Percentiles rank a stretch among this genome's conserved stretches.
These are phyloP conservation scores for Drosophila simulans DNA, from an alignment of 1,140 invertebrate genomes.

Conservation along the genomic window DNA sequence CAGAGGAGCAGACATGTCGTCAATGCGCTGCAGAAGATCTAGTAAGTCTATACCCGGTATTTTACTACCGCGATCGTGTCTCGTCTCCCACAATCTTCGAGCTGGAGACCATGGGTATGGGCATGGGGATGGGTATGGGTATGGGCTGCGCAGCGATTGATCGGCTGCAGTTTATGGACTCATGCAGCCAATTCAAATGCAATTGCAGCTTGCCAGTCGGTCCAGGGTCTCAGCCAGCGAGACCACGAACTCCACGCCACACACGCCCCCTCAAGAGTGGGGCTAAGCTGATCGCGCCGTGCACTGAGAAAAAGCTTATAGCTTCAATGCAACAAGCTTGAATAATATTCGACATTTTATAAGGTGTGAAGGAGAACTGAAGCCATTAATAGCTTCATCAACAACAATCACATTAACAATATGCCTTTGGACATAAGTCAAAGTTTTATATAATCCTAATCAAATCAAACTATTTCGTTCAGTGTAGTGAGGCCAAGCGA, in stretches of 20 bases:
- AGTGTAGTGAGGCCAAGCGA: conserved; percentile 29
- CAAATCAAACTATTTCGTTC: background rate
- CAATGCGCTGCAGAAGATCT: conserved; percentile 77
- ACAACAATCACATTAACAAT: no score
- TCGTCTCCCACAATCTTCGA: conserved; percentile 60
- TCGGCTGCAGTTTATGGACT: conserved; percentile 84
- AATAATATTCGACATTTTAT: no score
- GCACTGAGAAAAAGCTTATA: conserved; percentile 5
- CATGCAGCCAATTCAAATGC: conserved; percentile 84
- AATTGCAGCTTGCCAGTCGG: conserved; percentile 65
- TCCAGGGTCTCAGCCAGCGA: conserved; percentile 18
- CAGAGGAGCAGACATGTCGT: conserved; percentile 71
- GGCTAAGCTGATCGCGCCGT: conserved; percentile 7
- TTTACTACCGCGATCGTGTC: conserved; percentile 82
- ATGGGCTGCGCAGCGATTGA: conserved; percentile 69
- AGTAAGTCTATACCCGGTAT: conserved; percentile 76
- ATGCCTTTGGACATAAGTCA: no score
- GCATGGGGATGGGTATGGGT: conserved; percentile 7
- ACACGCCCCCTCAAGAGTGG: conserved; percentile 69
- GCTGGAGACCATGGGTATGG: conserved; percentile 7
- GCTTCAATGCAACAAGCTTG: no score
- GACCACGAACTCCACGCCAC: conserved; percentile 47
- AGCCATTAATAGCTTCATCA: no score
- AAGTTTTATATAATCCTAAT: no score
- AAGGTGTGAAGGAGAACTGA: no score